Base-by-base conservation (phyloP, 2,113 vertebrate genomes). In the Heptranchias perlo region DNA sequence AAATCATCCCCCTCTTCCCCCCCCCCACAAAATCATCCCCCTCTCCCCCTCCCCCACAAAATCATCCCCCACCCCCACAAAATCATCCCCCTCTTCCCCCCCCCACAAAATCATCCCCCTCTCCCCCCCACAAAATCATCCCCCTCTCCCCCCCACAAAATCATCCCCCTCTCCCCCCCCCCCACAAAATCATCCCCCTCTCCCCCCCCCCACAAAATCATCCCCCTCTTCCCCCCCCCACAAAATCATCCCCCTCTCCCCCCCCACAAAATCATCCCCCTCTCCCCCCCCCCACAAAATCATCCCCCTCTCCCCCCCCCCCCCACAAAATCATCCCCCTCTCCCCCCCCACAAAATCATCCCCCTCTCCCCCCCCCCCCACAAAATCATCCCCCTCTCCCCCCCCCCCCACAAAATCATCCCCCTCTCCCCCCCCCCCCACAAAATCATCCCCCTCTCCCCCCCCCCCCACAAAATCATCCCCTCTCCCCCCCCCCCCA, bases 291-390 rank as follows among this genome's bases (percentile, higher is more conserved):
- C 2, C 78, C n/a, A 0, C 3, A 3, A 0, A 0, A 14, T 21
- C 39, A 21, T 14, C n/a, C 35, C 14, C 16, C 78, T n/a, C n/a
- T 5, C 13, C 4, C 14, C n/a, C n/a, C n/a, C n/a, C n/a, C n/a
- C n/a, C n/a, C n/a, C n/a, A n/a, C 11, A 0, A 0, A 16, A n/a
- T 0, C n/a, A 18, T 44, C 39, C 11, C 78, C n/a, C n/a, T 39
- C 18, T 4, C 1, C 7, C 1, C n/a, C n/a, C n/a, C n/a, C n/a
- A n/a, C 39, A 14, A 31, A 0, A 6, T 0, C 39, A 0, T 35
- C 96, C 97, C 95, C 0, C 49, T 0, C 0, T 78, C 96, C 96
- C 96, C 96, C 96, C n/a, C 21, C 2, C 44, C 23, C 39, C 39
- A 13, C 73, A 11, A 2, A 2, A n/a, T n/a, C 73, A 2, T 25